Evolutionary conservation across 2,888 invertebrate genomes (phyloP).

Genomic region (Xanthia togata): DNA sequence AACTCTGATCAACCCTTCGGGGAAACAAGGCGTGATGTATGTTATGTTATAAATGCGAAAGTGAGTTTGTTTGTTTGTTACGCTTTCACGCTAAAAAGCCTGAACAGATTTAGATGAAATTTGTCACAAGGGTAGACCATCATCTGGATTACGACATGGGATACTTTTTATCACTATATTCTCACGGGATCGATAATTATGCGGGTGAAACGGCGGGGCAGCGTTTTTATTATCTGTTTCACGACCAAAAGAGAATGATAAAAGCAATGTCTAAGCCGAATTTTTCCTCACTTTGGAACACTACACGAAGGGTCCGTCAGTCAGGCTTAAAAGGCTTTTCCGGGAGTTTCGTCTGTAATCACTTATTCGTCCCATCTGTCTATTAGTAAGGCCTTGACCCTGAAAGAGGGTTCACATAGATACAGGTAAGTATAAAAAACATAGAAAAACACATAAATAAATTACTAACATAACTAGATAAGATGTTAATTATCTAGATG

Average conservation of each 20-base stretch:
- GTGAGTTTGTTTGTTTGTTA: too few species aligned
- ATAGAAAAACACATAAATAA: too few species aligned
- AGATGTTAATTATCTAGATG: conserved; percentile 13
- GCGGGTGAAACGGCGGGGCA: too few species aligned
- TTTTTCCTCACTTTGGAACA: conserved; percentile 32
- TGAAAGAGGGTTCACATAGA: conserved; percentile 1
- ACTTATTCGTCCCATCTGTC: conserved; percentile 49
- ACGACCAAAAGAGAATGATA: conserved; percentile 11
- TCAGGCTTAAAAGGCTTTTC: conserved; percentile 47
- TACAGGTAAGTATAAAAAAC: conserved; percentile 12
- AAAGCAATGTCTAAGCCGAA: conserved; percentile 9
- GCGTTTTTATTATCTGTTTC: background rate
- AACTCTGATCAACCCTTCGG: too few species aligned
- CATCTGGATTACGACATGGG: too few species aligned
- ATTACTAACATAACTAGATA: conserved; percentile 13
- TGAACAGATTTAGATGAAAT: too few species aligned
- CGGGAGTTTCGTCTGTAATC: conserved; percentile 38
- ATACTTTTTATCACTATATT: too few species aligned
- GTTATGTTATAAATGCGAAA: too few species aligned
- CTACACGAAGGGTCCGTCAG: conserved; percentile 40
- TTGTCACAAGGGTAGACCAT: too few species aligned
- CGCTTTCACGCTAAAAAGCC: too few species aligned
- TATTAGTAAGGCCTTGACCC: conserved; percentile 33
- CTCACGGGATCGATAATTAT: too few species aligned
- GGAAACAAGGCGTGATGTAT: too few species aligned